Evolutionary conservation across 2,888 invertebrate genomes (phyloP).

Genomic region (Steinernema carpocapsae): DNA sequence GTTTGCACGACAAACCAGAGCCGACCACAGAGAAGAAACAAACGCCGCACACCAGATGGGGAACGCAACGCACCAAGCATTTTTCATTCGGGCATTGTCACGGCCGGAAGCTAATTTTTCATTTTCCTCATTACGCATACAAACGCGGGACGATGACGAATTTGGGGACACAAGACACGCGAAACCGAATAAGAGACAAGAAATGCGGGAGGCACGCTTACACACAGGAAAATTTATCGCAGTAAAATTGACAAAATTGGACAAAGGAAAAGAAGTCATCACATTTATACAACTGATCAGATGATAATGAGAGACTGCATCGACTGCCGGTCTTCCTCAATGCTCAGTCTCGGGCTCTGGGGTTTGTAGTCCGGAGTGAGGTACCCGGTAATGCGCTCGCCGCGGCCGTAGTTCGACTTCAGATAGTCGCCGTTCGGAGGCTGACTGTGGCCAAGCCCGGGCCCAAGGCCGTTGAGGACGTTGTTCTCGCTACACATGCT

Average conservation of each 20-base stretch:
- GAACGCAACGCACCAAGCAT: background rate
- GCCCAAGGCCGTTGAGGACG: conserved; percentile 16
- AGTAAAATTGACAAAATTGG: too few relatives aligned
- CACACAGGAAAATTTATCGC: too few relatives aligned
- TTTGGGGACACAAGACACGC: background rate
- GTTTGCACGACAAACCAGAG: too few relatives aligned
- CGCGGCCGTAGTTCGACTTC: background rate
- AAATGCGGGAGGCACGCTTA: too few relatives aligned
- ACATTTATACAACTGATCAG: background rate
- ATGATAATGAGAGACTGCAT: conserved; percentile 21
- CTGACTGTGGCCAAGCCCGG: too few relatives aligned
- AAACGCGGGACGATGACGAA: background rate
- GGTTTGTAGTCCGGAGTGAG: conserved; percentile 28
- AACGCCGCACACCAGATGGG: conserved; percentile 15
- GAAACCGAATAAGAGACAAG: background rate
- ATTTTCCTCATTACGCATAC: conserved; percentile 19
- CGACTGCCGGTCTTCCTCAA: conserved; percentile 16
- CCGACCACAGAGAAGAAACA: background rate
- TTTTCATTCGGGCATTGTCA: background rate
- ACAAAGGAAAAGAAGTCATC: background rate
- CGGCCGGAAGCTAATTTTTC: conserved; percentile 11
- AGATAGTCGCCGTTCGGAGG: background rate
- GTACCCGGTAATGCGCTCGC: conserved; percentile 16
- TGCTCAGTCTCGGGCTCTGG: background rate
- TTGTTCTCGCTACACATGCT: background rate